These are phyloP conservation scores for Cactoblastis cactorum DNA, from an alignment of 2,888 invertebrate genomes.

Conservation along the genomic window DNA sequence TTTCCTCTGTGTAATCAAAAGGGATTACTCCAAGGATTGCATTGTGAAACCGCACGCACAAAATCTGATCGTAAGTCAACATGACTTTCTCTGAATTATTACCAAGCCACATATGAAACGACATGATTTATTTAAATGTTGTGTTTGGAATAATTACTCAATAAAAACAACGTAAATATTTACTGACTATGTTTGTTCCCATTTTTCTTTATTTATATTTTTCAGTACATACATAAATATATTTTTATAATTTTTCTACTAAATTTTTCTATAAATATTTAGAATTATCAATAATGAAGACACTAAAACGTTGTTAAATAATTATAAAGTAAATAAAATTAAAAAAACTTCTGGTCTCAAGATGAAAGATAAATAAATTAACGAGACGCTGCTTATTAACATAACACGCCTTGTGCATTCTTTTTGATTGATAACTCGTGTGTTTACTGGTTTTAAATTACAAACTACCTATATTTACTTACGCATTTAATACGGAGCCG, in stretches of 20 bases:
- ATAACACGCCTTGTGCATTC: background rate
- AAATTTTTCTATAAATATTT: no score
- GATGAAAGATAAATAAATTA: background rate
- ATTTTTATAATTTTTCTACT: no score
- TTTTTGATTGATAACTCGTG: background rate
- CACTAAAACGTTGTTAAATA: no score
- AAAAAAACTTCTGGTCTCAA: background rate
- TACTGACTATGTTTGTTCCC: no score
- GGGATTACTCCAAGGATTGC: conserved; percentile 31
- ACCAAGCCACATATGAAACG: background rate
- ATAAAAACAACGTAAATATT: no score
- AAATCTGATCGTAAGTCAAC: conserved; percentile 31
- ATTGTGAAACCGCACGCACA: conserved; percentile 31
- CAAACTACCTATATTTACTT: no score
- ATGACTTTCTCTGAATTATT: conserved; percentile 30
- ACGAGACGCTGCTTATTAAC: background rate
- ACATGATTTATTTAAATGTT: conserved; percentile 4
- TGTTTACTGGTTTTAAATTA: background rate
- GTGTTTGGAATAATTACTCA: no score
- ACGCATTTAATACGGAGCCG: no score
- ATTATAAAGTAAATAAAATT: no score
- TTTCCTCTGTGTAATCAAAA: background rate
- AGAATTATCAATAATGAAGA: no score
- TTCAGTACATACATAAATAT: no score
- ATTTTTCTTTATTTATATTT: no score